Evolutionary conservation across 2,888 invertebrate genomes (phyloP).

Genomic region (Poecilobothrus nobilitatus): DNA sequence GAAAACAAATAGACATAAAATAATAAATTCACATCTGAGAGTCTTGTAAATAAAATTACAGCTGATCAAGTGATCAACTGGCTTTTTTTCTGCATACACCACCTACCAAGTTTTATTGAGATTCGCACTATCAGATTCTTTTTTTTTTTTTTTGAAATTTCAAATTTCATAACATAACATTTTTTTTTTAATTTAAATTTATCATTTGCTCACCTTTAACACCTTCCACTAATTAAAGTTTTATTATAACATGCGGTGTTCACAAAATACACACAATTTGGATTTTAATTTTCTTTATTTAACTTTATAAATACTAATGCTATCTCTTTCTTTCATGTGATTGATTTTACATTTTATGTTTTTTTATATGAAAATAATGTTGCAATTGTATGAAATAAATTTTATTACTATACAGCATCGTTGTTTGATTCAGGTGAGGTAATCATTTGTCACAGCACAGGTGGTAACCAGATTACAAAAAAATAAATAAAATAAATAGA

Average conservation of each 20-base stretch:
- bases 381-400: slow-evolving; percentile 2
- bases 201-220: slow-evolving; percentile 6
- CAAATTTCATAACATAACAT: not conserved
- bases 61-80: no score
- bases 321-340: not conserved
- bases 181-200: not conserved
- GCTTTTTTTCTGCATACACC: not conserved
- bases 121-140: no score
- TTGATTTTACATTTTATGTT: no score
- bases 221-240: slow-evolving; percentile 5
- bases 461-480: not conserved
- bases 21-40: no score
- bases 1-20: no score
- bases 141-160: not conserved
- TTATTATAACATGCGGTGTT: not conserved
- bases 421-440: not conserved
- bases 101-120: not conserved
- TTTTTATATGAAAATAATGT: no score
- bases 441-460: slow-evolving; percentile 3
- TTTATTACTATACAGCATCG: not conserved
- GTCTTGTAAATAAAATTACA: no score
- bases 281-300: not conserved
- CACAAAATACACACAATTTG: not conserved
- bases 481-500: not conserved
- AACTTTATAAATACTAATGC: not conserved